Percentiles rank a stretch among this genome's conserved stretches.
These are phyloP conservation scores for Pangasius macronema DNA, from an alignment of 2,797 vertebrate genomes.

Conservation along the genomic window DNA sequence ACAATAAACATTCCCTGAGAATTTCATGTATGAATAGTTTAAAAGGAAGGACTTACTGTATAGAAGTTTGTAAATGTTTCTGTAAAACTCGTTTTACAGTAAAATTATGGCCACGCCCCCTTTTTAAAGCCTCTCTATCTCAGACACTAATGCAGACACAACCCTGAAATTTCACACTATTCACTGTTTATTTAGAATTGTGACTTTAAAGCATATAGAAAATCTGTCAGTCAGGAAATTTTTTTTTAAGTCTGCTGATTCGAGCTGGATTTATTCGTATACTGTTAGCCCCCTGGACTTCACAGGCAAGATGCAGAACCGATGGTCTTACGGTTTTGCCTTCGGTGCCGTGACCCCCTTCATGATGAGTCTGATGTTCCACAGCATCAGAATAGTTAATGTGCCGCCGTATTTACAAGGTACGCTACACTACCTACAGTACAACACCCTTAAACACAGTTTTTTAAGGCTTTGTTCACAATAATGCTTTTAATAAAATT, in stretches of 20 bases:
- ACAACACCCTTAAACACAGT: background rate
- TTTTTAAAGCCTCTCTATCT: too few species aligned
- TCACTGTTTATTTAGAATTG: background rate
- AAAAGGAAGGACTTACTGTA: too few species aligned
- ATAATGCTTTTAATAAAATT: too few species aligned
- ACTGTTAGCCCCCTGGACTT: background rate
- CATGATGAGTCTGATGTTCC: background rate
- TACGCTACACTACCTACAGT: background rate
- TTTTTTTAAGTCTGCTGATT: background rate
- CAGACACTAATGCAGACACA: background rate
- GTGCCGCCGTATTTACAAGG: background rate
- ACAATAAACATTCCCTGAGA: too few species aligned
- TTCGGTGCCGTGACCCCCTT: background rate
- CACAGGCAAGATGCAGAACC: constrained; percentile 21
- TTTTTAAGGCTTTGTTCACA: too few species aligned
- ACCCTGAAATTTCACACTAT: background rate
- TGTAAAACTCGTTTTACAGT: background rate
- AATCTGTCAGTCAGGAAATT: background rate
- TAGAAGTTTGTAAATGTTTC: too few species aligned
- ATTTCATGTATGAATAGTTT: too few species aligned
- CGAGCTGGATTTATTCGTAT: background rate
- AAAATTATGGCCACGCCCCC: background rate
- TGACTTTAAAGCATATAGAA: background rate
- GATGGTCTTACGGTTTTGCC: constrained; percentile 15
- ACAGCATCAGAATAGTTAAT: rapidly evolving